Evolutionary conservation across 2,113 vertebrate genomes (phyloP).

Genomic region (Marmota flaviventris): DNA sequence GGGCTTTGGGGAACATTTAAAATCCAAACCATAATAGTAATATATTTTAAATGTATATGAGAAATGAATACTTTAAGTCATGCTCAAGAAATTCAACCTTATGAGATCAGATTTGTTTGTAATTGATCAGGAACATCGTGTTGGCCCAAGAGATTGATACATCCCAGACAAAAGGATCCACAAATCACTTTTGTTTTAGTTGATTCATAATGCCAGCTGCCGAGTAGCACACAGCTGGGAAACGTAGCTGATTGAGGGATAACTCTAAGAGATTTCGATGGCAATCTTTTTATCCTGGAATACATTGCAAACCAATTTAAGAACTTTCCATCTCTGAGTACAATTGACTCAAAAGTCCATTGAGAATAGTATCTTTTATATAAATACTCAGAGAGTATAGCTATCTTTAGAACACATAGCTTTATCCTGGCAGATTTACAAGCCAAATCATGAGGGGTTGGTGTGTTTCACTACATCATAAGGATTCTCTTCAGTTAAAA

Average conservation of each 20-base stretch:
- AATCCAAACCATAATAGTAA: background rate
- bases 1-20: background rate
- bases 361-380: conserved; percentile 34
- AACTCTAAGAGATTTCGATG: conserved; percentile 47
- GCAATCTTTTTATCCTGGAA: conserved; percentile 49
- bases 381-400: conserved; percentile 22
- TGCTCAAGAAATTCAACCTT: background rate
- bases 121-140: background rate
- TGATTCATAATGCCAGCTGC: background rate
- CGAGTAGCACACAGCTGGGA: conserved; percentile 44
- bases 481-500: background rate
- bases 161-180: background rate
- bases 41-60: background rate
- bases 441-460: background rate
- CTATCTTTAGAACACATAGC: conserved; percentile 62
- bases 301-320: conserved; percentile 57
- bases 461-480: background rate
- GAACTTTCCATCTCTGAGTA: conserved; percentile 64
- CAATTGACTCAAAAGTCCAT: conserved; percentile 66
- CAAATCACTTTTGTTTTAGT: background rate
- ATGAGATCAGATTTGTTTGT: background rate
- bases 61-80: background rate
- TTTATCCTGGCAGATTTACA: conserved; percentile 36
- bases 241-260: conserved; percentile 62
- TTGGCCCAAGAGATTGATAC: background rate